These are phyloP conservation scores for Eolophus roseicapilla DNA, from an alignment of 2,113 vertebrate genomes.

Conservation along the genomic window DNA sequence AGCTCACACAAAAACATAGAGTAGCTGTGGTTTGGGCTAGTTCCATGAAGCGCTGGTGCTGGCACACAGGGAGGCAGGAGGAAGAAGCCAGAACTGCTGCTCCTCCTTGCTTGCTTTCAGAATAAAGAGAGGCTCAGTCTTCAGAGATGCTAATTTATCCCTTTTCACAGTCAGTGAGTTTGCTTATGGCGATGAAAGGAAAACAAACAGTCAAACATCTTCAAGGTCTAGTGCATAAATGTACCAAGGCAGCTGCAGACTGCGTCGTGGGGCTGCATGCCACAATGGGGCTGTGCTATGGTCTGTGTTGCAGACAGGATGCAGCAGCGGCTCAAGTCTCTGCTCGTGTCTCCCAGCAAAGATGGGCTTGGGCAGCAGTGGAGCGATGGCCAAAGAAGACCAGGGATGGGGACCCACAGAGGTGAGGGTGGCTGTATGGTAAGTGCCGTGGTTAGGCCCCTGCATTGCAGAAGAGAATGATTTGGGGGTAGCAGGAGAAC, in stretches of 20 bases:
- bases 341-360: background rate
- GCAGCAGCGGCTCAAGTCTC: background rate
- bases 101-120: background rate
- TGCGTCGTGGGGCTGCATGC: accelerated
- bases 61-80: background rate
- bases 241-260: background rate
- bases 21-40: background rate
- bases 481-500: background rate
- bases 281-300: accelerated
- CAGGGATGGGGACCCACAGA: background rate
- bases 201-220: constrained; percentile 48
- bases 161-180: constrained; percentile 50
- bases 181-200: constrained; percentile 20
- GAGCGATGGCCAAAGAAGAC: accelerated
- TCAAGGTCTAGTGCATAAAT: constrained; percentile 7
- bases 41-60: background rate
- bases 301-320: background rate
- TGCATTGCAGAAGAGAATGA: background rate
- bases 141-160: constrained; percentile 45
- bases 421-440: background rate
- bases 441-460: background rate
- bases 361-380: accelerated
- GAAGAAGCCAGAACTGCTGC: background rate
- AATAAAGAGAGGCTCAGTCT: background rate
- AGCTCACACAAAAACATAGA: background rate